These are phyloP conservation scores for Acronicta psi DNA, from an alignment of 2,888 invertebrate species.

Conservation along the genomic window DNA sequence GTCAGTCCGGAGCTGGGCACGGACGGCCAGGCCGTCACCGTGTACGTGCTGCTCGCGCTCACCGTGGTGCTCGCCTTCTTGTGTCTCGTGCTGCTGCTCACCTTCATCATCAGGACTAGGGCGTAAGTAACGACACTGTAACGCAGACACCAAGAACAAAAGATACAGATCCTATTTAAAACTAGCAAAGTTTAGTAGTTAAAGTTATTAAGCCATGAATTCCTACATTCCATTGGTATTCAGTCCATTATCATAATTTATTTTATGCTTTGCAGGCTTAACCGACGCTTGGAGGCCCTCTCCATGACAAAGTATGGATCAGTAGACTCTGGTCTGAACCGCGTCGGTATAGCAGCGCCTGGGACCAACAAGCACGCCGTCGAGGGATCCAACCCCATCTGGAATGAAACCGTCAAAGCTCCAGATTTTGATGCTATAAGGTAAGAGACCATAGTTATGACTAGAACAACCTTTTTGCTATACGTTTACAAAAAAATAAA, in stretches of 20 bases:
- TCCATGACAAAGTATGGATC: conserved; percentile 91
- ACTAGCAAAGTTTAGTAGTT: too few species aligned
- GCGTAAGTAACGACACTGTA: conserved; percentile 76
- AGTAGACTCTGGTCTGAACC: conserved; percentile 89
- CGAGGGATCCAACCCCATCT: conserved; percentile 92
- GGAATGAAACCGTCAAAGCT: conserved; percentile 86
- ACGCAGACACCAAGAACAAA: too few species aligned
- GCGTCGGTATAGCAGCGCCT: conserved; percentile 87
- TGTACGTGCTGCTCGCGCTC: conserved; percentile 88
- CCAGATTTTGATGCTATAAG: conserved; percentile 88
- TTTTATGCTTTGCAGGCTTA: conserved; percentile 80
- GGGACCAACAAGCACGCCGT: conserved; percentile 92
- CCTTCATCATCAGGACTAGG: conserved; percentile 88
- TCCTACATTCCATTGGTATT: too few species aligned
- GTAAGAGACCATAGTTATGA: conserved; percentile 66
- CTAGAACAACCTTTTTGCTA: too few species aligned
- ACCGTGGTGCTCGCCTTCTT: conserved; percentile 86
- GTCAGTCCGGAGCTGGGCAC: conserved; percentile 61
- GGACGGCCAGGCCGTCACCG: conserved; percentile 73
- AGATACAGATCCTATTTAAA: too few species aligned
- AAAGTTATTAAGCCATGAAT: too few species aligned
- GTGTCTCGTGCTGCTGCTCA: conserved; percentile 80
- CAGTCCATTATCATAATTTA: too few species aligned
- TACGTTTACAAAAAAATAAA: too few species aligned
- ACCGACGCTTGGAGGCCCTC: conserved; percentile 89